These are phyloP conservation scores for Liparis tanakae DNA, from an alignment of 2,797 vertebrate species.

Conservation along the genomic window DNA sequence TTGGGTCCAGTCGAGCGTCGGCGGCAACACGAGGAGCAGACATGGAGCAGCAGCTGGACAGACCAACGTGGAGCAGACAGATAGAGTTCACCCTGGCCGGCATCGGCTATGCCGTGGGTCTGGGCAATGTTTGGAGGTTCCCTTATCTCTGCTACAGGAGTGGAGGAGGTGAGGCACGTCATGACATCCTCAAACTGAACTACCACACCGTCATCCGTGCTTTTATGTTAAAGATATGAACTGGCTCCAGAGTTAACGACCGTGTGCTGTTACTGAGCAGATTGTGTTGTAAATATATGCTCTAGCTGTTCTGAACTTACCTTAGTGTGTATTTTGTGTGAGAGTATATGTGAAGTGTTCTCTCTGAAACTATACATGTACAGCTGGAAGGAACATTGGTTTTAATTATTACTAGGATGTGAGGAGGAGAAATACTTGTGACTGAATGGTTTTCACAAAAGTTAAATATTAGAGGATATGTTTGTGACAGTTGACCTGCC, in stretches of 20 bases:
- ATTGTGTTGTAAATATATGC: not conserved
- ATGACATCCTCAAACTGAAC: not conserved
- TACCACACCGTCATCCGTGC: not conserved
- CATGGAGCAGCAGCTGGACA: constrained; percentile 63
- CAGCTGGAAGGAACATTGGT: not conserved
- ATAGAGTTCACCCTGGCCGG: constrained; percentile 85
- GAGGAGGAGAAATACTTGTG: not conserved
- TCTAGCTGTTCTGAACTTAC: not conserved
- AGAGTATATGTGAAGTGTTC: not conserved
- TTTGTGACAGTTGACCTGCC: not conserved
- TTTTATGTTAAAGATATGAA: not conserved
- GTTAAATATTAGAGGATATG: constrained; percentile 35
- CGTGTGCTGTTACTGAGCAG: not conserved
- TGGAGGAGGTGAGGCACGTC: constrained; percentile 81
- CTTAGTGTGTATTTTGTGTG: not conserved
- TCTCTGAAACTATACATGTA: not conserved
- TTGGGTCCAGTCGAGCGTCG: constrained; percentile 29
- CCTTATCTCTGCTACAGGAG: constrained; percentile 85
- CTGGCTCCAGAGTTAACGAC: constrained; percentile 16
- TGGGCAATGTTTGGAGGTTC: constrained; percentile 86
- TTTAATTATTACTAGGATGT: not conserved
- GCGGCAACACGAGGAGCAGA: constrained; percentile 23
- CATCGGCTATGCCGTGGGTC: constrained; percentile 82
- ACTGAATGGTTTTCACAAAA: not conserved
- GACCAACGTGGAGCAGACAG: constrained; percentile 83